Conservation (phyloP, 2,113 vertebrate species). For the Butorides virescens region DNA sequence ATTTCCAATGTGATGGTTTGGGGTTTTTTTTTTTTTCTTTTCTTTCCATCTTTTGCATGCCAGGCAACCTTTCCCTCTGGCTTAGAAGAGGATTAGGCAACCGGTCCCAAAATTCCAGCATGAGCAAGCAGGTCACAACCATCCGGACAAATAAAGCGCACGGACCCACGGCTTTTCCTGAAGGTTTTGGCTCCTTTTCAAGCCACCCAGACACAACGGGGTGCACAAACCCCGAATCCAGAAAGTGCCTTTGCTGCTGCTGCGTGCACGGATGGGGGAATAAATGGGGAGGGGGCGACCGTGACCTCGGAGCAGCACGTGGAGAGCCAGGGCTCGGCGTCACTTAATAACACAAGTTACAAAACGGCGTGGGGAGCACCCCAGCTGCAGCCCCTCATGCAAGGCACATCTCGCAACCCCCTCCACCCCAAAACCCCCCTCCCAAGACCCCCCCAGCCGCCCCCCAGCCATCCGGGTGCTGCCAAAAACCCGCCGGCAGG, state of each 20-base stretch:
- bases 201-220: fast-evolving
- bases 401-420: neutral
- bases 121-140: neutral
- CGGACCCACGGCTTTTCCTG: neutral
- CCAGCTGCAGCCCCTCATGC: neutral
- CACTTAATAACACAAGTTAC: fast-evolving
- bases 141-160: neutral
- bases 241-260: neutral
- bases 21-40: neutral
- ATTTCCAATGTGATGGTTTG: neutral
- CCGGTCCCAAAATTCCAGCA: neutral
- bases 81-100: neutral
- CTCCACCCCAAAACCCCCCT: neutral
- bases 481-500: neutral
- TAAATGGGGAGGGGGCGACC: neutral
- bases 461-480: neutral
- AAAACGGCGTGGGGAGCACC: neutral
- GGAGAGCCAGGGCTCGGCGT: neutral
- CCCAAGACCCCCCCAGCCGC: fast-evolving
- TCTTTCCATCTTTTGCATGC: neutral
- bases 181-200: neutral
- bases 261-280: fast-evolving
- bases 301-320: fast-evolving
- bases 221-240: neutral
- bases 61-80: neutral